Evolutionary conservation across 2,797 vertebrate genomes (phyloP), one percentile per base, ranked within the genome.

Genomic region (Xiphorhynchus erythropygius): DNA sequence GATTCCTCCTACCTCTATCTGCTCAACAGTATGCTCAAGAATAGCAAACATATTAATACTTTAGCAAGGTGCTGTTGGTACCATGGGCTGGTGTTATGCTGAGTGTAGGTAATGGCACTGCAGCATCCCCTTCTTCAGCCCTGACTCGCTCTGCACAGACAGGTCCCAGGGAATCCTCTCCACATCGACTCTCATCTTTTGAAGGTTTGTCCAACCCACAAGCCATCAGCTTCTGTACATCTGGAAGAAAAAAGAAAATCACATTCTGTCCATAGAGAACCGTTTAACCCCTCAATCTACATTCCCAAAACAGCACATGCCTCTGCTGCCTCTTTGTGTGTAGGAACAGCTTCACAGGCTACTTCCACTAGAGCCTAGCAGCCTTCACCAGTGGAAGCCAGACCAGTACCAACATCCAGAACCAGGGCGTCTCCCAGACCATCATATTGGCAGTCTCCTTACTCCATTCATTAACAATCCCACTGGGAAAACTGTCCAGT

Each of bases 161-260:
- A 73, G 87, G 25, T 73, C 90, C 85, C 56, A 55, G 5, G 23
- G 35, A 30, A 46, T 84, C 84, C 80, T 93, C 90, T 68, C 74
- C 87, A 55, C 70, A 74, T 3, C 8, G 94, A 64, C 27, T 94
- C 73, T 97, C 97, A 41, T 97, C 97, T 91, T 96, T 97, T 35
- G 74, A 91, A 68, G 91, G 76, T 30, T 95, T 97, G 70, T 98
- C 98, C 87, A 98, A 88, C 18, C 97, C 98, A 4, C 97, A 98
- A 5, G 97, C 91, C 97, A 98, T 98, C 94, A 99, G 88, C 97
- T 97, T 98, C 88, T 98, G 98, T 42, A 99, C 97, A 93, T 99
- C 99, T 99, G 75, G 59, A 87, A 59, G 42, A 92, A 88, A 89
- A 87, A 75, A 53, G 11, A 69, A 77, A 76, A 78, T 79, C 44